Base-by-base conservation (phyloP, 2,797 vertebrate genomes). In the Poeciliopsis turneri region DNA sequence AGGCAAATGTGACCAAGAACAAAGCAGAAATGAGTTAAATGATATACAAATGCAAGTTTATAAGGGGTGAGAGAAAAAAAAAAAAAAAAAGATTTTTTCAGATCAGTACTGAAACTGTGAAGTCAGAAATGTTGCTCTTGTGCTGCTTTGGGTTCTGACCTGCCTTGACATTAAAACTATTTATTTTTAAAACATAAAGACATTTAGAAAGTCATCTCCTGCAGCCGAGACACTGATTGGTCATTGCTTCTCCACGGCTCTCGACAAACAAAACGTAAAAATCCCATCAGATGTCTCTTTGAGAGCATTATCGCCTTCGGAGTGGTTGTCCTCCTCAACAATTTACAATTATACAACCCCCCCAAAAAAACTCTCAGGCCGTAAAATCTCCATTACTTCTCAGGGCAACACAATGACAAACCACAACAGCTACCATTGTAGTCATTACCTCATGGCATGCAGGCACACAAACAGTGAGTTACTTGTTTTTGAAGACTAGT, bases 291-390 rank as follows among this genome's bases (percentile, higher is more conserved):
- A 77, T 78, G 72, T 82, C 70, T 80, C 72, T 45, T 45, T 70
- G 69, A 75, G 61, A 28, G 72, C 66, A 87, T 83, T 71, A 86
- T 84, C 87, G 87, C 78, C 78, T 86, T 90, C 57, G 45, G 77
- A 81, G 77, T 72, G 81, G 83, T 80, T 77, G 53, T 80, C 85
- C 79, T 70, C 84, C 78, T 86, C 75, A 78, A 61, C 78, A 77
- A 28, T 81, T 90, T 82, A 82, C 86, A 88, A 83, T 45, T 70
- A n/a, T n/a, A n/a, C n/a, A n/a, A n/a, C n/a, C n/a, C n/a, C n/a
- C n/a, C n/a, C n/a, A n/a, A n/a, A 47, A 47, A 18, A 20, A 7
- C 75, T 75, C 61, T 78, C 72, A 78, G 73, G 81, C 69, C 57
- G 43, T 15, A 20, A 28, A 9, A 18, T 45, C 59, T 72, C 53